Conservation (phyloP, 2,888 invertebrate genomes). For the Hyposoter didymator region DNA sequence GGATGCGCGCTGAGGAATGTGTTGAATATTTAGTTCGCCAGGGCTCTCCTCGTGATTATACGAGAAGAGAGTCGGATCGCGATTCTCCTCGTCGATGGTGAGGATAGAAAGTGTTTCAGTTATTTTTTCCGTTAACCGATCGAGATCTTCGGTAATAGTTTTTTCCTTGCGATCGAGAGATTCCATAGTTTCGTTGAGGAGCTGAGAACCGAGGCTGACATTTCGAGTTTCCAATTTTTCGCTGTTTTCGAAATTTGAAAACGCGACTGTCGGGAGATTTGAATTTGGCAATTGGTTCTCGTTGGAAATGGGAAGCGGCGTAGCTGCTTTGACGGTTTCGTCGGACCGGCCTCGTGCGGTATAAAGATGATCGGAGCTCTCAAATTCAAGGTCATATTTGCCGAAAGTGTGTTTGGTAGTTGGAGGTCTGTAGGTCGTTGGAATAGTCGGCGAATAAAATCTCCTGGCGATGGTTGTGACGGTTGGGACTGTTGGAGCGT, state of each 20-base stretch:
- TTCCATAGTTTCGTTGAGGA: conserved; percentile 50
- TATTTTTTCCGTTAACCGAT: conserved; percentile 25
- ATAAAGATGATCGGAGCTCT: conserved; percentile 78
- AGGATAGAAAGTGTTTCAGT: conserved; percentile 48
- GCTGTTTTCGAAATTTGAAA: conserved; percentile 69
- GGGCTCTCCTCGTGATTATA: conserved; percentile 25
- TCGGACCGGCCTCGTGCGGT: conserved; percentile 69
- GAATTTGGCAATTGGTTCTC: not conserved
- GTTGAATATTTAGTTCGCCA: not conserved
- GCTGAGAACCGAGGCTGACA: conserved; percentile 48
- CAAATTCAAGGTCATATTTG: conserved; percentile 74
- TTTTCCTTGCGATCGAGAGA: conserved; percentile 34
- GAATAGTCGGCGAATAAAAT: conserved; percentile 80
- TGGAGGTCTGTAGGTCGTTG: conserved; percentile 75
- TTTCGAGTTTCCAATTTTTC: conserved; percentile 67
- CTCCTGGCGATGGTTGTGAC: conserved; percentile 79
- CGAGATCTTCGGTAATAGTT: conserved; percentile 15
- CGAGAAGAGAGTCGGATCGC: conserved; percentile 42
- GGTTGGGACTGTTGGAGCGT: conserved; percentile 81
- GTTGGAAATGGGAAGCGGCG: conserved; percentile 9
- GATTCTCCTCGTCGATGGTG: conserved; percentile 54
- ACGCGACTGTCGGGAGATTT: conserved; percentile 3
- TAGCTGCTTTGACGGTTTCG: conserved; percentile 41
- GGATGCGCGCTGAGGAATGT: not conserved
- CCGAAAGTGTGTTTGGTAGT: conserved; percentile 62